Evolutionary conservation across 2,888 invertebrate species (phyloP), one percentile per base, ranked within the genome.

Genomic region (Andrena praecox): DNA sequence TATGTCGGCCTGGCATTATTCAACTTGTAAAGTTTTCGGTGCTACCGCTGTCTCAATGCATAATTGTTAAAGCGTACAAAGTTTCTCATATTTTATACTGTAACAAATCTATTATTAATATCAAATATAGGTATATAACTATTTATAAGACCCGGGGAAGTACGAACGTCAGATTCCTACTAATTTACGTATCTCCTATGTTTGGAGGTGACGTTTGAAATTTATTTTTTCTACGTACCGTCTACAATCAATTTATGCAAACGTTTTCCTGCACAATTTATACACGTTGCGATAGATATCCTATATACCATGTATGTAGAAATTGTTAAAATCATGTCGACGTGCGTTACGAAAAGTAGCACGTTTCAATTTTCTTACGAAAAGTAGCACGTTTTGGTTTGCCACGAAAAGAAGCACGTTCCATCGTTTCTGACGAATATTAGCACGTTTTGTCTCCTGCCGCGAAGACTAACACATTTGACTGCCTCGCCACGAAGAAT

Each of bases 31-130:
- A 2, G 10, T 27, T 62, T 42, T 68, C 31, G 20, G 63, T 33
- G 42, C 42, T 42, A 42, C 42, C 42, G 42, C 42, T 12, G 42
- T 42, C 42, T 42, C 1, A 20, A 48, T 7, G 12, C 6, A 5
- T 2, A 24, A 24, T 54, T 27, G 62, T 62, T 63, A 33, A 8
- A 42, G 10, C 52, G 35, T 68, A 29, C 29, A 54, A 31, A 67
- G 54, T 31, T 74, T 68, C 63, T 74, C n/a, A n/a, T 8, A 33
- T 62, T 75, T 29, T n/a, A 7, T 54, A 56, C 12, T 42, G 12
- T 16, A 42, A 42, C 16, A 42, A 42, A 16, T 12, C 42, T 42
- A 16, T 12, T 42, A 42, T 42, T 42, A 12, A 42, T 35, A 35
- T 33, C 20, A 20, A 20, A 33, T 0, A 8, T 35, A 35, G 35